phyloP scores from a whole-genome alignment of 2,113 vertebrate genomes.

The Perca flavescens region DNA sequence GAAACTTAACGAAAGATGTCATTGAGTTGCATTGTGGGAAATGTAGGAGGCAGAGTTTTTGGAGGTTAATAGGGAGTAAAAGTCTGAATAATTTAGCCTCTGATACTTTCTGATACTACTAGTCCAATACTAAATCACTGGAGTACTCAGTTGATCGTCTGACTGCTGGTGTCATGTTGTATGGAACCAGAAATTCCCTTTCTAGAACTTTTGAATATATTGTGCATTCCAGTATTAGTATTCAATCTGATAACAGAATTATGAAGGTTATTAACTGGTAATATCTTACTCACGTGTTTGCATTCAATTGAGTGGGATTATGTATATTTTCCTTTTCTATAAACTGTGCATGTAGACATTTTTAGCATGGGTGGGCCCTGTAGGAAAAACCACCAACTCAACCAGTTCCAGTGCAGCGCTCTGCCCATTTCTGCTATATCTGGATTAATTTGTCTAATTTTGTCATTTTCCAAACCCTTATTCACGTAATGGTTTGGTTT shows the following conservation, averaged over 20 bases:
- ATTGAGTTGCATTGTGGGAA: neutral
- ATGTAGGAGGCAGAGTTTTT: neutral
- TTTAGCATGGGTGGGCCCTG: conserved; percentile 33
- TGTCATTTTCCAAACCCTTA: conserved; percentile 28
- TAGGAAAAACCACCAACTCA: conserved; percentile 33
- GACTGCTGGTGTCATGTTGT: neutral
- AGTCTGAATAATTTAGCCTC: neutral
- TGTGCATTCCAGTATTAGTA: neutral
- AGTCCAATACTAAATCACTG: neutral
- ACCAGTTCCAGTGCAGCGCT: neutral
- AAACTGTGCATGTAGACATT: conserved; percentile 14
- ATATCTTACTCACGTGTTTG: neutral
- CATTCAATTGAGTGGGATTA: neutral
- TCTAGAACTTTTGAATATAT: no score
- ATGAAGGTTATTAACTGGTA: neutral
- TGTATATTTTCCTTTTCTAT: conserved; percentile 6
- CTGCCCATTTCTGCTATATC: neutral
- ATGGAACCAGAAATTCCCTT: neutral
- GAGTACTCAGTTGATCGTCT: neutral
- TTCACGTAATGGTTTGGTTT: conserved; percentile 10
- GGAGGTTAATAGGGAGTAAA: neutral
- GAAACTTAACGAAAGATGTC: neutral
- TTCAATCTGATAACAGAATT: neutral
- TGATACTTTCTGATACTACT: neutral
- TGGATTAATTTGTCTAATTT: conserved; percentile 21